Evolutionary conservation across 2,797 vertebrate species (phyloP), one percentile per base, ranked within the genome.

Genomic region (Lepus townsendii): DNA sequence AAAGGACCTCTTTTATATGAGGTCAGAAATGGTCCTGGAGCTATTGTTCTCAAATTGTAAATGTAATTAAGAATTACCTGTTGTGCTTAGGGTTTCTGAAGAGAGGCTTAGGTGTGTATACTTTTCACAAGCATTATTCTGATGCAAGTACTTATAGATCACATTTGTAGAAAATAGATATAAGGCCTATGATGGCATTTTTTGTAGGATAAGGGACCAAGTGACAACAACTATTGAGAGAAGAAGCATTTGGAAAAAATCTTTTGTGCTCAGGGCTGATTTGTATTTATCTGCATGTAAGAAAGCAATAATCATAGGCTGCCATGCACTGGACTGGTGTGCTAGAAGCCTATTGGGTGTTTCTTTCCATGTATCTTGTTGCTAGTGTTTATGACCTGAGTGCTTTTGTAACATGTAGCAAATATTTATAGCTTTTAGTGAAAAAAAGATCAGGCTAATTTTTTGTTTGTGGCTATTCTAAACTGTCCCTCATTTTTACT

Each of bases 271-370:
- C 83, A 88, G 50, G 83, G 11, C 42, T 83, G 42, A 88, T 38
- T 83, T 94, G 72, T 93, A 91, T 96, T 96, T 93, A 78, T 93
- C 38, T 92, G 68, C 86, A 86, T 82, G 14, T 77, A 95, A 87
- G 78, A 91, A 92, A 69, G 66, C 72, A 86, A 77, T 90, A 93
- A 92, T 71, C 77, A 88, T 24, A 10, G 77, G 10, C 77, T 94
- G 63, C 73, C 75, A 57, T 72, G 30, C 26, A 26, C 63, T 83
- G 65, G 66, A 57, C 50, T 72, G 57, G 2, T 72, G 24, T 96
- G 62, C 62, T 93, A 6, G 75, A 82, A 96, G 50, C 72, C 85
- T 91, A 5, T 50, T 88, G 32, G 10, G 11, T 85, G 93, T 92
- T 95, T 90, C 62, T 96, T 38, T 86, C 91, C 63, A 52, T 91